Base-by-base conservation (phyloP, 2,888 invertebrate genomes). In the Polydrusus tereticollis region DNA sequence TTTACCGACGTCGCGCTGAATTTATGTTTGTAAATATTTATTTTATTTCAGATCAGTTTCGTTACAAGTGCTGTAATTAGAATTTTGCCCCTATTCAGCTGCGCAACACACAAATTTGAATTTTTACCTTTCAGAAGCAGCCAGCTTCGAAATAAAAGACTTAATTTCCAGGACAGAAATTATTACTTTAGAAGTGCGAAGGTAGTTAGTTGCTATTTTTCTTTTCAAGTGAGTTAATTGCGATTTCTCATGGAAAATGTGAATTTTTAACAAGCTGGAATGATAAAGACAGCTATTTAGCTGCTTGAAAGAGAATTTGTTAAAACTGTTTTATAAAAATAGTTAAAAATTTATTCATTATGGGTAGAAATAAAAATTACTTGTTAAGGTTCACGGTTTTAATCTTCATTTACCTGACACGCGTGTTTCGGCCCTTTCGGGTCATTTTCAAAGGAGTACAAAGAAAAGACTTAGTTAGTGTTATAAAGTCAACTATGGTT, bases 201-300 rank as follows among this genome's bases (percentile, higher is more conserved):
- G 18, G 45, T 29, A 58, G 29, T 66, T 66, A 66, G 45, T 58
- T 45, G 45, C 57, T 18, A 47, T 58, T 66, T 66, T 66, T 47
- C 55, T 20, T 47, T 45, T 45, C 14, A 66, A 66, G 45, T 33
- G 16, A 58, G 29, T 66, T 66, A 66, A 58, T 66, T 66, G 66
- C 57, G 29, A 58, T 58, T 58, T 58, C 47, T 66, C 52, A 50
- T 38, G 23, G 21, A 41, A 23, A 60, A 20, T 20, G 20, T 20
- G 5, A 20, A 4, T 45, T 45, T 45, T 18, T 6, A 43, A 43
- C 16, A 6, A 43, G 16, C 18, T 18, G 4, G 6, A 43, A 1
- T 0, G 1, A 20, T 2, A 20, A 10, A 1, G 20, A 10, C 1
- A 8, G 1, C 3, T 4, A n/a, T 41, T 41, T 6, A 2, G 1